Percentiles rank a stretch among this genome's conserved stretches.
phyloP scores from a whole-genome alignment of 2,113 vertebrate genomes.

The Cyanistes caeruleus region DNA sequence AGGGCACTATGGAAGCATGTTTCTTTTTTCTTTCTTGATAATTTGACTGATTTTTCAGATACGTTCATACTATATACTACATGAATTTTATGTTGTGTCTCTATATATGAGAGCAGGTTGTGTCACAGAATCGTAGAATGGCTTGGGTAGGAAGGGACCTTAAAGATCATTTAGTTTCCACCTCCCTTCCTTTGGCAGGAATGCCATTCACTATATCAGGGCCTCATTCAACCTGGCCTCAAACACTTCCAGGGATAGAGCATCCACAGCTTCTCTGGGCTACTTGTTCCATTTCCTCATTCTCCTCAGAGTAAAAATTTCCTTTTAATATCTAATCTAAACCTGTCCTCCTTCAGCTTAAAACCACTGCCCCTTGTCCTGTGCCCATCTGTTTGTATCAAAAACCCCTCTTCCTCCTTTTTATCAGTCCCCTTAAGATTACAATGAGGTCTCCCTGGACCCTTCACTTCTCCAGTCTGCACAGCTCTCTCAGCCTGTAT shows the following conservation, averaged over 20 bases:
- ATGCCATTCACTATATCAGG: neutral
- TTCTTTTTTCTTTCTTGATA: neutral
- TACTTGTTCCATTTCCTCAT: neutral
- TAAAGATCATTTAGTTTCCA: neutral
- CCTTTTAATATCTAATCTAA: neutral
- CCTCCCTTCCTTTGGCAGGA: neutral
- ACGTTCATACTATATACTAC: neutral
- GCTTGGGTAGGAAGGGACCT: neutral
- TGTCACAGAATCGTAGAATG: neutral
- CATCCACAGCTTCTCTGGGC: neutral
- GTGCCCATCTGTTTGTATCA: neutral
- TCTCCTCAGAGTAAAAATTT: neutral
- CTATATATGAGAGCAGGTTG: neutral
- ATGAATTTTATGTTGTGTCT: neutral
- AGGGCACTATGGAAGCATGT: neutral
- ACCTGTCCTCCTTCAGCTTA: neutral
- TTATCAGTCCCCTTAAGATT: neutral
- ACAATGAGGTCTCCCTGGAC: neutral
- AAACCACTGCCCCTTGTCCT: neutral
- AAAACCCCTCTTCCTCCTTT: neutral
- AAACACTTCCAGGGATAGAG: neutral
- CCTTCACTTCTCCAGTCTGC: neutral
- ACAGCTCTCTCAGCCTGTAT: neutral
- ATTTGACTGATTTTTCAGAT: constrained; percentile 1
- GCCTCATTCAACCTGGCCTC: neutral